A percentile compares a stretch with the other conserved stretches of the same genome.
Evolutionary conservation across 2,113 vertebrate genomes (phyloP).

Genomic region (Glareola pratincola): DNA sequence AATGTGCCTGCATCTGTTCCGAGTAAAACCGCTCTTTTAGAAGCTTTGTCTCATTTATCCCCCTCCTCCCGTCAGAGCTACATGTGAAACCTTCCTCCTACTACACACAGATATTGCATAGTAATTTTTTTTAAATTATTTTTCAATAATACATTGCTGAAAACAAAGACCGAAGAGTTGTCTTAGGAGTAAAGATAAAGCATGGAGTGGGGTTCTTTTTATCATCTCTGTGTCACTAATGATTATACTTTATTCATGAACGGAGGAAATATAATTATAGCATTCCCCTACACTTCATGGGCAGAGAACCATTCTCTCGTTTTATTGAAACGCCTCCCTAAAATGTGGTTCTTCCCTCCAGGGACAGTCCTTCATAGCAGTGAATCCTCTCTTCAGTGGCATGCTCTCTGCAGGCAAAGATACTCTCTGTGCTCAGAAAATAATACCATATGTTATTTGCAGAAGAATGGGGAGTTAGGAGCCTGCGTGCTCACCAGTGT

Average conservation of each 20-base stretch:
- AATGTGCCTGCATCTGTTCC: constrained; percentile 6
- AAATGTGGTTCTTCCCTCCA: neutral
- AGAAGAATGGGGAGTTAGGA: neutral
- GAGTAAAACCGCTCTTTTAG: neutral
- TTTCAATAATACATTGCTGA: neutral
- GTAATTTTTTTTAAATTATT: neutral
- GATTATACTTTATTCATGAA: neutral
- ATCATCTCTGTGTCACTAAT: neutral
- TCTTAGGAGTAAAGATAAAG: neutral
- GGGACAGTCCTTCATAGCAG: neutral
- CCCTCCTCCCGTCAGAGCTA: neutral
- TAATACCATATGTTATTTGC: neutral
- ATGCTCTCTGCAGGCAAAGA: neutral
- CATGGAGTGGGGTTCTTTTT: neutral
- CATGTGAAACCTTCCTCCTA: neutral
- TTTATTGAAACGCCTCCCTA: neutral
- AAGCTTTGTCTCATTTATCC: neutral
- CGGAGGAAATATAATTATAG: neutral
- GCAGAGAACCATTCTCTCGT: neutral
- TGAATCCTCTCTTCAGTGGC: neutral
- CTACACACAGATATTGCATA: neutral
- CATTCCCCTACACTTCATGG: neutral
- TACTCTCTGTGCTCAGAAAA: neutral
- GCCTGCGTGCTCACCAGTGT: neutral
- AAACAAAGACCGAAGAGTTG: constrained; percentile 6